Evolutionary conservation across 2,113 vertebrate species (phyloP), one percentile per base, ranked within the genome.

Genomic region (Pterophyllum scalare): DNA sequence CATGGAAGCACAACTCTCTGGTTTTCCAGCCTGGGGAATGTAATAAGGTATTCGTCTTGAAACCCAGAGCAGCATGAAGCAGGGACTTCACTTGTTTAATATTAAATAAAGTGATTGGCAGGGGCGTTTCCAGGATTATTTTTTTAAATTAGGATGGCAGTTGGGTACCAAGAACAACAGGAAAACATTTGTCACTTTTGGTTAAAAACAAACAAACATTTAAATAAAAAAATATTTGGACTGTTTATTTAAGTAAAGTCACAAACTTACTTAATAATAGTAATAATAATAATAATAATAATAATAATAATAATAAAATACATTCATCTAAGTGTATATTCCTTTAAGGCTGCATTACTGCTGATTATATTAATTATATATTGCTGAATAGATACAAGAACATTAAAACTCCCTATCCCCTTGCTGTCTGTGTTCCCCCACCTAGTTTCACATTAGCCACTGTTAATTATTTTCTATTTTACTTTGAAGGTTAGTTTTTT

Each of bases 1-100:
- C 84, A 83, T 62, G 81, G 74, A 56, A 59, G 58, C 67, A 59
- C 81, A 80, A 78, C n/a, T 85, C 65, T 87, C 62, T 83, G 80
- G 76, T 60, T 80, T 49, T 65, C 56, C 75, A 64, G 74, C 43
- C 35, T 8, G 31, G 58, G 79, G 79, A 82, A 80, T 86, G 65
- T 81, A 70, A 88, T 75, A 76, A 64, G 79, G 75, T 46, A 75
- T 87, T 92, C 72, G 33, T 54, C 80, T 80, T 8, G 22, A 46
- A 86, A 58, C 38, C 78, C 75, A 65, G 38, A 86, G 83, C 82
- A 57, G 59, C 65, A 79, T 80, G 59, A 77, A 83, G 80, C 64
- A 65, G 7, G 28, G 4, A 11, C 13, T 77, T 70, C 24, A 49
- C 6, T 87, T 82, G 35, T 64, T 75, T 84, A 26, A 28, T 43